Evolutionary conservation across 2,113 vertebrate species (phyloP).

Genomic region (Amphiprion percula): DNA sequence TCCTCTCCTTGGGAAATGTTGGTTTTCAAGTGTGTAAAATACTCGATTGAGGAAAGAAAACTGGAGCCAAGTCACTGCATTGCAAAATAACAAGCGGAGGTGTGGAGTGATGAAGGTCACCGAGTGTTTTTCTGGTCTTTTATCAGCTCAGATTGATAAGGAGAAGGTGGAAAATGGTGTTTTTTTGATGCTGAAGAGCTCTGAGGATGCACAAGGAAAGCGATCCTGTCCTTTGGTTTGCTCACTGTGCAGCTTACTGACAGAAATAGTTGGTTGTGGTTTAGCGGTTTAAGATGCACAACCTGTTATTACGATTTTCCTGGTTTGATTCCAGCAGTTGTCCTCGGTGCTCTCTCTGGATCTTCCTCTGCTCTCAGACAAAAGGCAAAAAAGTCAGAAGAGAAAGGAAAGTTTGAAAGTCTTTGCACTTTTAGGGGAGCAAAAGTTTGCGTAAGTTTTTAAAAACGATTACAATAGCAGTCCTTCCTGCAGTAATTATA

Average conservation of each 20-base stretch:
- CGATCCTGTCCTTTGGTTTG: background rate
- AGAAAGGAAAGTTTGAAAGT: no score
- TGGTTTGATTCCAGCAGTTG: no score
- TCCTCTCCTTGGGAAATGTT: slow-evolving; percentile 15
- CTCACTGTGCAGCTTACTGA: background rate
- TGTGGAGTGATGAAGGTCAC: slow-evolving; percentile 2
- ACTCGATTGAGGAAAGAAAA: slow-evolving; percentile 34
- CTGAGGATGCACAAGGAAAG: background rate
- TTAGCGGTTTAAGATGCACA: background rate
- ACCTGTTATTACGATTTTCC: background rate
- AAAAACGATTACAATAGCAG: no score
- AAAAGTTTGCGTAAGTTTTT: no score
- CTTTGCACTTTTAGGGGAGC: no score
- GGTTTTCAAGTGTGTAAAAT: slow-evolving; percentile 41
- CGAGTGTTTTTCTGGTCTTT: background rate
- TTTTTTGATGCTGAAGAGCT: slow-evolving; percentile 13
- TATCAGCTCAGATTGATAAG: slow-evolving; percentile 13
- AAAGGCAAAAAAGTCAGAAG: no score
- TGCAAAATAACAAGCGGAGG: slow-evolving; percentile 18
- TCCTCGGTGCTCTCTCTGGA: no score
- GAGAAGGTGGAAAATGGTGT: background rate
- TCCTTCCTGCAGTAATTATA: no score
- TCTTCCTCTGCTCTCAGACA: no score
- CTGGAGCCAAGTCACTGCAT: background rate
- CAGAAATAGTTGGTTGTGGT: background rate